Evolutionary conservation across 2,797 vertebrate species (phyloP), one percentile per base, ranked within the genome.

Genomic region (Microchirus variegatus): DNA sequence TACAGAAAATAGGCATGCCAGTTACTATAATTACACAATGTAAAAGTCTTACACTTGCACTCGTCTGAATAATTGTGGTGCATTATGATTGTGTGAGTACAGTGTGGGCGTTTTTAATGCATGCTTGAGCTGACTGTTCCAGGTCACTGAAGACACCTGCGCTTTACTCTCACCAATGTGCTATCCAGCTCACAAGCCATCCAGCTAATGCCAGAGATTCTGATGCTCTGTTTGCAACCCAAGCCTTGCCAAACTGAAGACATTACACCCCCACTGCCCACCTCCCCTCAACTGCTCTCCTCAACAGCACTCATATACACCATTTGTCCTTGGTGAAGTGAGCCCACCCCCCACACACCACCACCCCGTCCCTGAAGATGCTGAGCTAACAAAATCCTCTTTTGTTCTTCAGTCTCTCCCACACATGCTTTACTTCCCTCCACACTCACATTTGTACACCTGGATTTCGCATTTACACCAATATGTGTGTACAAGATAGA

Each of bases 141-240:
- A 85, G 89, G 89, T 92, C 89, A 90, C 55, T 70, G 73, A 79
- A 73, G 73, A 87, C 76, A 93, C 90, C 90, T 93, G 91, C 83
- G 84, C 63, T 31, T 31, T 80, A 71, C 3, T 36, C 49, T 63
- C 73, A 66, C 72, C 80, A 71, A 75, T 85, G 72, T 69, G 62
- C 70, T 77, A 81, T 87, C 64, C 56, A 78, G 72, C 65, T 75
- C 61, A 53, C 41, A 70, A 59, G 50, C 41, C 5, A 41, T 51
- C 46, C 53, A 61, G 74, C 84, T 85, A 78, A 86, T 80, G 70
- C 83, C 73, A 70, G 67, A 1, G 22, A 59, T 76, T 89, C 78
- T 74, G 78, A 68, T 77, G 72, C 71, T 78, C 62, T 60, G 59
- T 56, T 81, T 68, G 54, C 9, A 47, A 69, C 58, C 69, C 19